Base-by-base conservation (phyloP, 2,797 vertebrate species). In the Cirrhinus molitorella region DNA sequence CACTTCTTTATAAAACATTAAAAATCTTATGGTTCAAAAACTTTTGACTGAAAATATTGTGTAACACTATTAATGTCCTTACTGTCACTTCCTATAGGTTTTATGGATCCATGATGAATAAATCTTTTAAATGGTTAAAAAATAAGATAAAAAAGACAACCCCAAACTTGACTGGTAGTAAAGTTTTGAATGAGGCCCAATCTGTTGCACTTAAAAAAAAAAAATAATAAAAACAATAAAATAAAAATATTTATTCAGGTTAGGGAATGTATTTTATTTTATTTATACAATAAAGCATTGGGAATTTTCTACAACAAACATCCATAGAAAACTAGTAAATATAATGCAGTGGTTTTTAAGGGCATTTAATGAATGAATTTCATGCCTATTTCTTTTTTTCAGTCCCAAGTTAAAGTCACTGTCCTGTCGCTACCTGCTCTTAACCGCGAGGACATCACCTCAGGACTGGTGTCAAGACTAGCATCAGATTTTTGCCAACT, bases 351-450 rank as follows among this genome's bases (percentile, higher is more conserved):
- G 23, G 17, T 49, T 71, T 68, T 68, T n/a, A n/a, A 23, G 21
- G 21, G 21, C 0, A 19, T 53, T 57, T 31, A 16, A 6, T 16
- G 16, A n/a, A n/a, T 47, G n/a, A 57, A 40, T 71, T 16, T n/a
- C 40, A 72, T 37, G 21, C 43, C 11, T n/a, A 17, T 43, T 8
- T 25, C 14, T 12, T 68, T 25, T 17, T 23, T 47, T 57, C 73
- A 90, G 84, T 83, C 86, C 75, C 89, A 88, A 1, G 67, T 85
- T 21, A 78, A 88, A 47, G 85, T 89, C 57, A 88, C 87, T 3
- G 53, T 91, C 80, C 65, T 94, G 81, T 78, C 83, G 74, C 84
- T 94, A 25, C 89, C 91, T 55, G 88, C 91, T 1, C 90, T 95
- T 73, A 91, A 81, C 59, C 61, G 25, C 40, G 77, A 65, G 3